Percentiles rank a stretch among this genome's conserved stretches.
Evolutionary conservation across 2,113 vertebrate species (phyloP).

Genomic region (Buteo buteo): DNA sequence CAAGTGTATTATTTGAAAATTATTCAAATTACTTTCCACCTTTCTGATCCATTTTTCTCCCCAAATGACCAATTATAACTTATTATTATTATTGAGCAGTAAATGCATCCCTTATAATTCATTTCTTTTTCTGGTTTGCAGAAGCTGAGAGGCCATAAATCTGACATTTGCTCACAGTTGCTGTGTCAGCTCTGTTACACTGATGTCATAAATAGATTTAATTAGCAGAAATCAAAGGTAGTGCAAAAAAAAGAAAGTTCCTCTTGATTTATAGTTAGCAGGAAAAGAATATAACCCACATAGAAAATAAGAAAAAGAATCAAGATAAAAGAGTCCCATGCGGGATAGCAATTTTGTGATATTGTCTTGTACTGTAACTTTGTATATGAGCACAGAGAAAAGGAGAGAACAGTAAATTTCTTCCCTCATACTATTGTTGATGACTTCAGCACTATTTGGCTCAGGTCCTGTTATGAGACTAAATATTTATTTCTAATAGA

Average conservation of each 20-base stretch:
- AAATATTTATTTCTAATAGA: neutral
- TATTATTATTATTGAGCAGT: neutral
- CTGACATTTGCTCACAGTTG: neutral
- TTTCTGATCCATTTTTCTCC: neutral
- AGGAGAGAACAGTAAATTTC: neutral
- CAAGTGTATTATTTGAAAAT: neutral
- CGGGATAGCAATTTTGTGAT: neutral
- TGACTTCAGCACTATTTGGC: neutral
- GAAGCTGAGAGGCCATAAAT: neutral
- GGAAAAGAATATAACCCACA: neutral
- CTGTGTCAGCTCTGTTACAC: neutral
- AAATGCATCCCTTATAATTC: neutral
- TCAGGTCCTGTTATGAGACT: neutral
- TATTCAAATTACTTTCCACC: neutral
- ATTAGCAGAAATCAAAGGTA: neutral
- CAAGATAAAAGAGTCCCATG: neutral
- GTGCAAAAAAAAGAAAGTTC: neutral
- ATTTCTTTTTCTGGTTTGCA: neutral
- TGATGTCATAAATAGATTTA: neutral
- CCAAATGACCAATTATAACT: neutral
- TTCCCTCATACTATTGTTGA: neutral
- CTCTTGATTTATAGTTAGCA: neutral
- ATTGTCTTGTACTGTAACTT: neutral
- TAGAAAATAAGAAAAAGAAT: neutral
- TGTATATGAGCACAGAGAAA: neutral